These are phyloP conservation scores for Xiphophorus maculatus DNA, from an alignment of 2,113 vertebrate genomes.

Conservation along the genomic window DNA sequence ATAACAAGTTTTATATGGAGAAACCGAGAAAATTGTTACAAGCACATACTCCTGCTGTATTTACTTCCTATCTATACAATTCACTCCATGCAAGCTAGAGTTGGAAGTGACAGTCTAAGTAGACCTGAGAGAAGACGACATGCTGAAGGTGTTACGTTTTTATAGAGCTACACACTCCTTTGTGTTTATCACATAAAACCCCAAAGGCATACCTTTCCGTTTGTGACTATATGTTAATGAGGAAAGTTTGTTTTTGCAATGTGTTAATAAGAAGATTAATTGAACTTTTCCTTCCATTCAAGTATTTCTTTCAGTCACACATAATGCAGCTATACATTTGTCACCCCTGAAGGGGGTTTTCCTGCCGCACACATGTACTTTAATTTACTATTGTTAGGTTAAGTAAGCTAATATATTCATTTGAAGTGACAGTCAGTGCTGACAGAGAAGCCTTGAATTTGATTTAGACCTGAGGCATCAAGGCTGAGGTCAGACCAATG, in stretches of 20 bases:
- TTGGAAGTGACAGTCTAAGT: too few species aligned
- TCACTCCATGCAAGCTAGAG: too few species aligned
- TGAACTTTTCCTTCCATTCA: background rate
- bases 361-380: slow-evolving; percentile 4
- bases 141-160: too few species aligned
- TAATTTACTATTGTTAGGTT: slow-evolving; percentile 44
- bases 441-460: slow-evolving; percentile 47
- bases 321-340: background rate
- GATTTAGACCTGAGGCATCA: slow-evolving; percentile 47
- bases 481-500: slow-evolving; percentile 34
- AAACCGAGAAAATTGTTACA: too few species aligned
- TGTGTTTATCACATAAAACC: too few species aligned
- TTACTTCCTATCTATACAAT: too few species aligned
- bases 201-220: too few species aligned
- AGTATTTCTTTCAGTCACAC: background rate
- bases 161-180: too few species aligned
- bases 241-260: background rate
- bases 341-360: slow-evolving; percentile 5
- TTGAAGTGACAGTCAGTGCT: slow-evolving; percentile 35
- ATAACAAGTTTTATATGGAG: too few species aligned
- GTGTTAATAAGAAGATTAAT: background rate
- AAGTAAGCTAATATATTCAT: slow-evolving; percentile 38
- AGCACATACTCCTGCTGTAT: too few species aligned
- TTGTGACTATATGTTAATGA: too few species aligned
- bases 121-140: too few species aligned